Evolutionary conservation across 2,888 invertebrate genomes (phyloP), one percentile per base, ranked within the genome.

Genomic region (Andrena praecox): DNA sequence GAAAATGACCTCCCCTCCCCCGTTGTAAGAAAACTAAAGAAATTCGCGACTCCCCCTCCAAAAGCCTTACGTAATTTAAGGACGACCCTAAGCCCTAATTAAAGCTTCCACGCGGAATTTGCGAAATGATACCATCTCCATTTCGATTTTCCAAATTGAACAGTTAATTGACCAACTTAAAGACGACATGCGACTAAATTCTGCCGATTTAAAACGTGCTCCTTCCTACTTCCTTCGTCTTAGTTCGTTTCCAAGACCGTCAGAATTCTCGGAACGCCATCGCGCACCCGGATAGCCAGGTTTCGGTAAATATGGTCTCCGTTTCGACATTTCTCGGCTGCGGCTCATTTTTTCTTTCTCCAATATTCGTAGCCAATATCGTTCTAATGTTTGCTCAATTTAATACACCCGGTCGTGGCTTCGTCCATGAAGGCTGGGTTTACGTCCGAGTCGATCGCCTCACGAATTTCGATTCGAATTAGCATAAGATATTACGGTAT

Each of bases 221-320:
- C 6, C 64, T 24, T 48, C 27, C 24, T 42, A 16, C 42, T 48
- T 48, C 48, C 27, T 27, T 50, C 1, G 12, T 20, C 8, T 48
- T n/a, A 16, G 1, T 27, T 64, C 16, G 56, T 4, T 48, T 50
- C 3, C 42, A 12, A 42, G 27, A 16, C 16, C 64, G 12, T 42
- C 48, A 64, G 42, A 24, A 27, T 48, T 64, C 64, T 27, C 6
- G 50, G 50, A 71, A 71, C 6, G 3, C 4, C 10, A 42, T 42
- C 42, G 56, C 42, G 29, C 54, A 56, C 20, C 35, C 35, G 7
- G 24, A 50, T 62, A 33, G 20, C 31, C n/a, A 33, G 56, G 56
- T 10, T 42, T 69, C 59, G 35, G 69, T 59, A 69, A 69, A 69
- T 59, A 69, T 29, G 27, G 10, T 35, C 16, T 24, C 54, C 12